These are phyloP conservation scores for Pimephales promelas DNA, from an alignment of 2,113 vertebrate genomes.

Conservation along the genomic window DNA sequence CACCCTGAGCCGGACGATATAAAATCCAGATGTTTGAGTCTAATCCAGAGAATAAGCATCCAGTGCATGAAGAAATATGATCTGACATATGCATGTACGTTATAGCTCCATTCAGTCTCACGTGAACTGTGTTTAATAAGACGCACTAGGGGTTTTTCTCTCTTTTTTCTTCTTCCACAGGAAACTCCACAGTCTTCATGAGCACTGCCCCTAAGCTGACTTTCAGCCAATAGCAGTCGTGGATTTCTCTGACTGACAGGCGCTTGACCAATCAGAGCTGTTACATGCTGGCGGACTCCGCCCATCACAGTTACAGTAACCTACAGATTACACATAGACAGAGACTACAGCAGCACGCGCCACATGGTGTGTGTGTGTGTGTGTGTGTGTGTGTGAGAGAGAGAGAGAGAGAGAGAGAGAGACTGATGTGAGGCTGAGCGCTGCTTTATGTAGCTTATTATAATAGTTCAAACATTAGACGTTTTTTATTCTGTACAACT, in stretches of 20 bases:
- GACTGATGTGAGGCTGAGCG: neutral
- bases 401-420: neutral
- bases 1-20: neutral
- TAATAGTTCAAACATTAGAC: neutral
- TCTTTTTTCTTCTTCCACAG: conserved; percentile 19
- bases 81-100: neutral
- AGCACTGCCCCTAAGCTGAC: neutral
- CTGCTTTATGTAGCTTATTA: neutral
- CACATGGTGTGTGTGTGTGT: neutral
- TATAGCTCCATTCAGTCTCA: neutral
- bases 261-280: neutral
- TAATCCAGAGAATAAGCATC: neutral
- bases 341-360: conserved; percentile 36
- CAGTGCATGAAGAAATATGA: neutral
- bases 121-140: neutral
- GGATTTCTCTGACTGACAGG: conserved; percentile 18
- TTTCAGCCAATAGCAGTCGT: neutral
- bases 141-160: neutral
- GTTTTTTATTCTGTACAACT: neutral
- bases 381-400: neutral
- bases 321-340: too few species aligned
- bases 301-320: conserved; percentile 21
- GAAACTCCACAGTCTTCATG: conserved; percentile 21
- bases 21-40: neutral
- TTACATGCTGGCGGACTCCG: neutral